Evolutionary conservation across 2,113 vertebrate species (phyloP).

Genomic region (Sporophila hypoxantha): DNA sequence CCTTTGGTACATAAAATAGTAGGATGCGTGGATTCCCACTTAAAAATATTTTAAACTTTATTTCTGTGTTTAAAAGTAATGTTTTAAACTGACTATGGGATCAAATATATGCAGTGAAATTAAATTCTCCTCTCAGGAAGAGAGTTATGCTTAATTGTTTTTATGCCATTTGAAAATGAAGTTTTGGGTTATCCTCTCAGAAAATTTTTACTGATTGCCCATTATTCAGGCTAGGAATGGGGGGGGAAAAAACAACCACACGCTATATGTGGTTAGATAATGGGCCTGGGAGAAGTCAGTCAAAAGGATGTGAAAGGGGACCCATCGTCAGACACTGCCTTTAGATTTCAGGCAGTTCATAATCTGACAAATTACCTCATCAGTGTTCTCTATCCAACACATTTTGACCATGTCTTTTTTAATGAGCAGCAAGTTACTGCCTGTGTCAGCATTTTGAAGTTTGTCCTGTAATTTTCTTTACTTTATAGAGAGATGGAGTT

Average conservation of each 20-base stretch:
- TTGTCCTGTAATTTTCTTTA: not conserved
- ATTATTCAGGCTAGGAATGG: not conserved
- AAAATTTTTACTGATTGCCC: not conserved
- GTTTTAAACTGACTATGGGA: not conserved
- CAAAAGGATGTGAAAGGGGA: not conserved
- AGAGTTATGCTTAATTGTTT: not conserved
- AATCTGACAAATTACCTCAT: not conserved
- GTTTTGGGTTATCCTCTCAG: not conserved
- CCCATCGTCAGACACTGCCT: not conserved
- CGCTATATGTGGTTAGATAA: not conserved
- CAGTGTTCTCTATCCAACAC: not conserved
- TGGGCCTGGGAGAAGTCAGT: not conserved
- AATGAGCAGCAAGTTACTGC: not conserved
- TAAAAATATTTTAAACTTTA: not conserved
- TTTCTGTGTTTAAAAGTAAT: not conserved
- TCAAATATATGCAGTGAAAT: not conserved
- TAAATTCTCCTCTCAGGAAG: not conserved
- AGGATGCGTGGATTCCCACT: not conserved
- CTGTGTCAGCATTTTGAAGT: not conserved
- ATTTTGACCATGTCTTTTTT: not conserved
- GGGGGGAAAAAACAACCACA: fast-evolving
- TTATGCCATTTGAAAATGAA: not conserved
- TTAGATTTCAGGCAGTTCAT: not conserved
- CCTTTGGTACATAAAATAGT: not conserved
- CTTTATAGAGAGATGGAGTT: not conserved